Percentiles rank a stretch among this genome's conserved stretches.
Evolutionary conservation across 2,113 vertebrate species (phyloP).

Genomic region (Dicaeum eximium): DNA sequence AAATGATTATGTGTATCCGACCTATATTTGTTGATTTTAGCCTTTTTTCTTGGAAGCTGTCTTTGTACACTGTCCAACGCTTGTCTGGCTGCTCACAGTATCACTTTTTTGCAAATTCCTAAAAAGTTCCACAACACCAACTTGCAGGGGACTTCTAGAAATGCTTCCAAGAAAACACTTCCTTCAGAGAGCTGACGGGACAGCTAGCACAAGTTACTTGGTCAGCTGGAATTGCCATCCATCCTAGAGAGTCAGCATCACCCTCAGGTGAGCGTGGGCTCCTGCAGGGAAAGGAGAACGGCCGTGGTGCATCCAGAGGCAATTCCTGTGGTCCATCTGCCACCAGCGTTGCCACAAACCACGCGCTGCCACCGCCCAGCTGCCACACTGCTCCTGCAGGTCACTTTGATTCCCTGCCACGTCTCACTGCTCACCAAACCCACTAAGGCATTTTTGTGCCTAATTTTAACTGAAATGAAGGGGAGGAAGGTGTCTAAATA

Average conservation of each 20-base stretch:
- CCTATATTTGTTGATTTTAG: background rate
- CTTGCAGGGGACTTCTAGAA: background rate
- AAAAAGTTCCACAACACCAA: background rate
- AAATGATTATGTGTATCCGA: background rate
- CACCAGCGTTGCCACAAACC: background rate
- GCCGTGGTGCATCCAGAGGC: accelerated
- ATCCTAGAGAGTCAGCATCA: background rate
- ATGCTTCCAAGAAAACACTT: background rate
- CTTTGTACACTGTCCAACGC: background rate
- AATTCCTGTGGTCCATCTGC: accelerated
- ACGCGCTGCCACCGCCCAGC: accelerated
- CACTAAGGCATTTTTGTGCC: background rate
- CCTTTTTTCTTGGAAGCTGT: background rate
- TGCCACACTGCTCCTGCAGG: accelerated
- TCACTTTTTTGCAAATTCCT: background rate
- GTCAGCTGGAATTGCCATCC: background rate
- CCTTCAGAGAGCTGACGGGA: background rate
- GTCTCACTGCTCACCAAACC: background rate
- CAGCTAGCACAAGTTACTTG: background rate
- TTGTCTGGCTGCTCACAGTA: background rate
- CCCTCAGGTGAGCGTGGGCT: background rate
- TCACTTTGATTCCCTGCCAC: background rate
- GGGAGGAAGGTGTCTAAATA: conserved; percentile 6
- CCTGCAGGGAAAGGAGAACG: accelerated
- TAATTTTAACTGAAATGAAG: conserved; percentile 42